Evolutionary conservation across 2,888 invertebrate genomes (phyloP).

Genomic region (Eucriotettix oculatus): DNA sequence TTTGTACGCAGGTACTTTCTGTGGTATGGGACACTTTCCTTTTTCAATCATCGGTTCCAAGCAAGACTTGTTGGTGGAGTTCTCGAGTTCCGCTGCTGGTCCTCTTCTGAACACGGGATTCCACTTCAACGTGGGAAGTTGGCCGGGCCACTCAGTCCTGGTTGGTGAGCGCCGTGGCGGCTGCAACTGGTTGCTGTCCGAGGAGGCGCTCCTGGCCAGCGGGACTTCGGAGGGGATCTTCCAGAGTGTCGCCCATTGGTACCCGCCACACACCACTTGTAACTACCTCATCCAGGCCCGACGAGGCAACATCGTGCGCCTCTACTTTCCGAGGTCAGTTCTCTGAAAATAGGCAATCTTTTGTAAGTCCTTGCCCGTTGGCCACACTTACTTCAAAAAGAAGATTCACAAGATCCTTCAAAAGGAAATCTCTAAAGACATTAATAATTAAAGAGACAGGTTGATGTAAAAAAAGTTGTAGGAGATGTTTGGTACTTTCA

Average conservation of each 20-base stretch:
- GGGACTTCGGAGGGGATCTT: constrained; percentile 79
- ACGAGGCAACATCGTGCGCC: constrained; percentile 69
- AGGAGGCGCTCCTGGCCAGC: constrained; percentile 57
- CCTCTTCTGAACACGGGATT: constrained; percentile 83
- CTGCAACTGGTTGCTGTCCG: constrained; percentile 76
- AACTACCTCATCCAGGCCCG: constrained; percentile 79
- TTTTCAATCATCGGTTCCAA: constrained; percentile 88
- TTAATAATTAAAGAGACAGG: too few species aligned
- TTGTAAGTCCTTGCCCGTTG: too few species aligned
- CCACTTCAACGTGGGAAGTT: constrained; percentile 87
- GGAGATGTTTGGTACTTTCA: too few species aligned
- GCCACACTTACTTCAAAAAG: too few species aligned
- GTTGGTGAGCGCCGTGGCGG: constrained; percentile 73
- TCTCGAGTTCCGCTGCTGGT: constrained; percentile 76
- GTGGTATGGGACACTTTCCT: constrained; percentile 75
- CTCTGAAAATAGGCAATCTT: too few species aligned
- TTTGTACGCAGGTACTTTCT: constrained; percentile 6
- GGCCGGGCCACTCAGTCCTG: constrained; percentile 84
- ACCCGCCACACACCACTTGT: constrained; percentile 82
- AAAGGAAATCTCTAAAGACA: too few species aligned
- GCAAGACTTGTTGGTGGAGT: constrained; percentile 74
- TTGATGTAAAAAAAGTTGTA: too few species aligned
- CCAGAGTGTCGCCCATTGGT: constrained; percentile 85
- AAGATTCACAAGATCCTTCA: too few species aligned
- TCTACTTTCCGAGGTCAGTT: constrained; percentile 69